These are phyloP conservation scores for Hecatera dysodea DNA, from an alignment of 2,888 invertebrate species.

Conservation along the genomic window DNA sequence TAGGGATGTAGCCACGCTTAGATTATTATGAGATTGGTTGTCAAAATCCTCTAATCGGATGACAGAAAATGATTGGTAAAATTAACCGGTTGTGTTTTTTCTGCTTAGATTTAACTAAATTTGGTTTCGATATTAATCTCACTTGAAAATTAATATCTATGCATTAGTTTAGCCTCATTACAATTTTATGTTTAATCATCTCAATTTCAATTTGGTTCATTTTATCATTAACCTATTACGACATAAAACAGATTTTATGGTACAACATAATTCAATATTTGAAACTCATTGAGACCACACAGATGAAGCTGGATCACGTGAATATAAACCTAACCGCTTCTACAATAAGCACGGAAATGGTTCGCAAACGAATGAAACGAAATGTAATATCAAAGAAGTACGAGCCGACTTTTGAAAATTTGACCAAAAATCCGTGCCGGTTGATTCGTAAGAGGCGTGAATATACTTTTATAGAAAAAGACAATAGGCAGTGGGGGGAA, in stretches of 20 bases:
- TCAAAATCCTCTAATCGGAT: neutral
- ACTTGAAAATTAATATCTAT: neutral
- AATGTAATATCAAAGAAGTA: slow-evolving; percentile 69
- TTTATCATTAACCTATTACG: slow-evolving; percentile 35
- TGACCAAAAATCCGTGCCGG: slow-evolving; percentile 64
- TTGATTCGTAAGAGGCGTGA: slow-evolving; percentile 73
- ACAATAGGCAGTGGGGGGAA: slow-evolving; percentile 63
- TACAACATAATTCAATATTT: slow-evolving; percentile 47
- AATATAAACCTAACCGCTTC: neutral
- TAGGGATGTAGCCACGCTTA: slow-evolving; percentile 44
- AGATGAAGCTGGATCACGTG: slow-evolving; percentile 1
- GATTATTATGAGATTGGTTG: slow-evolving; percentile 8
- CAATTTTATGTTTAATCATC: slow-evolving; percentile 36
- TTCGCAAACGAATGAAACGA: slow-evolving; percentile 18
- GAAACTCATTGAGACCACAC: slow-evolving; percentile 43
- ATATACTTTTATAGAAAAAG: slow-evolving; percentile 66
- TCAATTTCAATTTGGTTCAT: slow-evolving; percentile 32
- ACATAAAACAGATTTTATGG: slow-evolving; percentile 49
- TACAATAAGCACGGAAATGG: slow-evolving; percentile 31
- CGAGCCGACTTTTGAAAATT: slow-evolving; percentile 63
- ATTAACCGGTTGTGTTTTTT: neutral
- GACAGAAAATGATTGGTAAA: neutral
- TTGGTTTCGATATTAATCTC: neutral
- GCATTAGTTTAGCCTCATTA: slow-evolving; percentile 19
- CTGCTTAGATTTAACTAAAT: neutral